Conservation (phyloP, 2,888 invertebrate species). For the Macaria liturata region DNA sequence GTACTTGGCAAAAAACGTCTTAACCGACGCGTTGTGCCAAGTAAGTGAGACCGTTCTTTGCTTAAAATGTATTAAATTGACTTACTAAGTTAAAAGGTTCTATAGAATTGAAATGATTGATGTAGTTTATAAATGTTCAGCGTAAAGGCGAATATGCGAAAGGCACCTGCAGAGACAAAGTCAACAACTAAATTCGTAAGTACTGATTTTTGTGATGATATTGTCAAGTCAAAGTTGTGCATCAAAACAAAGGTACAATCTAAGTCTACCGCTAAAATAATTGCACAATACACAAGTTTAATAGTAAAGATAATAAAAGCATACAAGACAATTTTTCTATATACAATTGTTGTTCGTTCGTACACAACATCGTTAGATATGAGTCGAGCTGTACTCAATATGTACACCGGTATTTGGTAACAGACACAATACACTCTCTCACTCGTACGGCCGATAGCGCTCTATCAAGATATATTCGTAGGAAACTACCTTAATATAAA, state of each 20-base stretch:
- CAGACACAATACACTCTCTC: slow-evolving; percentile 14
- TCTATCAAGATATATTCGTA: slow-evolving; percentile 55
- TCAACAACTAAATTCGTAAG: slow-evolving; percentile 2
- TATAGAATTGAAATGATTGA: no score
- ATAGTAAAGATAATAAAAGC: slow-evolving; percentile 37
- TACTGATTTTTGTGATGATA: slow-evolving; percentile 50
- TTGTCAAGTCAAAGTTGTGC: slow-evolving; percentile 37
- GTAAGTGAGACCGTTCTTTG: no score
- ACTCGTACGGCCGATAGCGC: slow-evolving; percentile 48
- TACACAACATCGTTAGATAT: slow-evolving; percentile 21
- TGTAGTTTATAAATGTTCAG: no score
- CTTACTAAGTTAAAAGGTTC: no score
- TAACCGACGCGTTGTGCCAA: no score
- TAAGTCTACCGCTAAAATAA: slow-evolving; percentile 54
- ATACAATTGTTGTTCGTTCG: slow-evolving; percentile 40
- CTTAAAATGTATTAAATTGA: no score
- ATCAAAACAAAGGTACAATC: slow-evolving; percentile 54
- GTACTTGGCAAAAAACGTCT: no score
- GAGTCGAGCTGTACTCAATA: slow-evolving; percentile 15
- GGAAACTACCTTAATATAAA: slow-evolving; percentile 79
- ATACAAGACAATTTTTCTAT: slow-evolving; percentile 45
- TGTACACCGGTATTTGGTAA: slow-evolving; percentile 26
- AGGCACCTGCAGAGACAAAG: neutral
- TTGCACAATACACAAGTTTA: slow-evolving; percentile 60
- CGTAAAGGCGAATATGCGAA: neutral